Conservation (phyloP, 2,888 invertebrate species). For the Ochropleura leucogaster region DNA sequence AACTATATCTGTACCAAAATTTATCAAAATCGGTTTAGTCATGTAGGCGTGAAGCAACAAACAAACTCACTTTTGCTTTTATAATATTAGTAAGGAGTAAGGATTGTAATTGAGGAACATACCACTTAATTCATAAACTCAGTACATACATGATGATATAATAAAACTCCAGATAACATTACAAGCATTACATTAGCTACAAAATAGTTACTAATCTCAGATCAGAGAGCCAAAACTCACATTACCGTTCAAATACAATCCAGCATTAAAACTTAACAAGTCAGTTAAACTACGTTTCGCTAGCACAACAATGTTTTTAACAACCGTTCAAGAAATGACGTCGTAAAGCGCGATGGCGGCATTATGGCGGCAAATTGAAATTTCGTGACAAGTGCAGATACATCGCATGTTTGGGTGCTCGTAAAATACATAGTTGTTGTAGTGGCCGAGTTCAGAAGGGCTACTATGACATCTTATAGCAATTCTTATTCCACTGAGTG, state of each 20-base stretch:
- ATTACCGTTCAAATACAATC: slow-evolving; percentile 34
- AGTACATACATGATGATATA: neutral
- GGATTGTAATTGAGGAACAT: no score
- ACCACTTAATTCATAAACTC: neutral
- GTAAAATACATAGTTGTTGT: slow-evolving; percentile 64
- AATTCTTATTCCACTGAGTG: no score
- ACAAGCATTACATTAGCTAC: neutral
- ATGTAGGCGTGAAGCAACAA: no score
- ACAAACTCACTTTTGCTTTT: no score
- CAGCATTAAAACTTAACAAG: slow-evolving; percentile 58
- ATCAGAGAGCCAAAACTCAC: slow-evolving; percentile 13
- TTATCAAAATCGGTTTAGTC: no score
- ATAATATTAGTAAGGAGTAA: no score
- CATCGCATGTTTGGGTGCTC: slow-evolving; percentile 51
- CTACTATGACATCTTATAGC: no score
- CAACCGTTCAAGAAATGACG: slow-evolving; percentile 65
- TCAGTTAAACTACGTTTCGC: slow-evolving; percentile 54
- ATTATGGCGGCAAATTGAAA: slow-evolving; percentile 70
- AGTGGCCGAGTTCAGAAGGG: slow-evolving; percentile 19
- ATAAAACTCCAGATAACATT: neutral
- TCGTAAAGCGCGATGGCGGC: slow-evolving; percentile 65
- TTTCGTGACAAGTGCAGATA: slow-evolving; percentile 67
- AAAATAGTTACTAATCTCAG: slow-evolving; percentile 3
- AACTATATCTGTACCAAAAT: no score
- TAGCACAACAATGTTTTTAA: slow-evolving; percentile 69